phyloP scores from a whole-genome alignment of 1,140 invertebrate genomes.

The Drosophila pachea region DNA sequence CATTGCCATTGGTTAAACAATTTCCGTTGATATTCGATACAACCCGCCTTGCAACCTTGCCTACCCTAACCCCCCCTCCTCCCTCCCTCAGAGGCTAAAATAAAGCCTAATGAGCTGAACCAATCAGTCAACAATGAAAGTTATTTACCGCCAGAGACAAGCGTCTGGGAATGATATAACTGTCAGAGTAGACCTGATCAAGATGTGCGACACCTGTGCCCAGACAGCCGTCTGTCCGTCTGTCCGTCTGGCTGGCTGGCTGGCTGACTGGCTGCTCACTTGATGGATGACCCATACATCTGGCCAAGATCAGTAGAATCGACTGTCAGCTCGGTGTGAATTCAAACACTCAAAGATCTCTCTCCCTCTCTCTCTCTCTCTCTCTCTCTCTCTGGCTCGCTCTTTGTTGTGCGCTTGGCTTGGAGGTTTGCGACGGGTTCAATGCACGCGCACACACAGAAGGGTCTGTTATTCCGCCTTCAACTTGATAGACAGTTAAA shows the following conservation, averaged over 20 bases:
- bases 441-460: slow-evolving; percentile 51
- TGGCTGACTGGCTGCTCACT: slow-evolving; percentile 2
- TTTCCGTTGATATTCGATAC: slow-evolving; percentile 49
- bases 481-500: slow-evolving; percentile 73
- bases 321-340: slow-evolving; percentile 57
- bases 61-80: too few relatives aligned
- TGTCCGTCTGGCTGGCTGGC: neutral
- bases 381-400: too few relatives aligned
- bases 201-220: slow-evolving; percentile 55
- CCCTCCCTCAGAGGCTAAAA: too few relatives aligned
- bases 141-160: slow-evolving; percentile 6
- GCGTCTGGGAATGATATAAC: neutral
- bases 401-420: too few relatives aligned
- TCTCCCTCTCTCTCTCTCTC: too few relatives aligned
- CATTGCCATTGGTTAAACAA: slow-evolving; percentile 74
- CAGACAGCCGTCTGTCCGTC: slow-evolving; percentile 35
- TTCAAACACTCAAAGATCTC: slow-evolving; percentile 51
- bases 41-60: too few relatives aligned
- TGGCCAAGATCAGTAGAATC: slow-evolving; percentile 3
- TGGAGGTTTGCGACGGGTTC: slow-evolving; percentile 54
- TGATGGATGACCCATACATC: slow-evolving; percentile 20
- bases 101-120: slow-evolving; percentile 27
- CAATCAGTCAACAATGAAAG: slow-evolving; percentile 14
- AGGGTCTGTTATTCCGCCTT: slow-evolving; percentile 66
- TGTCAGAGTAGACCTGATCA: neutral